Evolutionary conservation across 2,888 invertebrate genomes (phyloP), one percentile per base, ranked within the genome.

Genomic region (Ophion ellenae): DNA sequence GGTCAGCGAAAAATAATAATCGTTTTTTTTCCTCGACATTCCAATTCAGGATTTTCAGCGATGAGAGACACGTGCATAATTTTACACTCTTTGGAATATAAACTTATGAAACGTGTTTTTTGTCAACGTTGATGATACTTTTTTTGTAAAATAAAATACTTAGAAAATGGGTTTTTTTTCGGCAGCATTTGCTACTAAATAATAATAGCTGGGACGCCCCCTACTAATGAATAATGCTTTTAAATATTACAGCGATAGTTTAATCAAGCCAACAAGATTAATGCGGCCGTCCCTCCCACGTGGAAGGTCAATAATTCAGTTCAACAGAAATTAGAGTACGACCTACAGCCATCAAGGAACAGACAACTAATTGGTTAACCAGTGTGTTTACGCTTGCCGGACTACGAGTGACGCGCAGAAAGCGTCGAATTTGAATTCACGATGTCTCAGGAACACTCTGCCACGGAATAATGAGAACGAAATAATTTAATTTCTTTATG

Each of bases 321-420:
- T 74, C 67, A 69, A 75, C 63, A 47, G 74, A 83, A 83, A 70
- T 83, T 74, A 79, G 36, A 69, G 24, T 66, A 40, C 64, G 71
- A 71, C 47, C n/a, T n/a, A 71, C 53, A 28, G 57, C 7, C 59
- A 11, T 53, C 14, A 3, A 67, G 17, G 47, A 59, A 69, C 11
- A 24, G 7, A 53, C 17, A 76, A 76, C 2, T 47, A 66, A 53
- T 80, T 64, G 20, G 10, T 45, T 45, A 40, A 67, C 67, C 14
- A 77, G 14, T 53, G 47, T 80, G 57, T 57, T 57, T 59, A 28
- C n/a, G 32, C 32, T 14, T 7, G 17, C 14, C 32, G 11, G 20
- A 78, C n/a, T 20, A 40, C 40, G 1, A 28, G 36, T 71, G 53
- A 57, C 40, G 40, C 73, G 53, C 14, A 28, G 10, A 10, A 32